Evolutionary conservation across 2,888 invertebrate genomes (phyloP).

Genomic region (Entomobrya proxima): DNA sequence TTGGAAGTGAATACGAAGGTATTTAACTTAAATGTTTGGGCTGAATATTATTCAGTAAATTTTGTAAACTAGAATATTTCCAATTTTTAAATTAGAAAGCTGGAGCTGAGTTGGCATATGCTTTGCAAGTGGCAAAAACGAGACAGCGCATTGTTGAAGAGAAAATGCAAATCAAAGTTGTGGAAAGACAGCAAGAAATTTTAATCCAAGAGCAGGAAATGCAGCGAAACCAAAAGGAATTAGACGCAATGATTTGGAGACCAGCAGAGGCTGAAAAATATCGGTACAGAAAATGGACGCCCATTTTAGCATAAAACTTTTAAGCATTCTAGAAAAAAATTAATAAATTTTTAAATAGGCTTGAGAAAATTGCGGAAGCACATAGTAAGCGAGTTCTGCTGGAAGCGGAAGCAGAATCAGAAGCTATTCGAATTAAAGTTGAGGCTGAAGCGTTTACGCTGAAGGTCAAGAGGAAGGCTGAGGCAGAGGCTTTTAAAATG

Average conservation of each 20-base stretch:
- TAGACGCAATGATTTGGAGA: slow-evolving; percentile 90
- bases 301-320: background rate
- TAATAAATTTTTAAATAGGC: background rate
- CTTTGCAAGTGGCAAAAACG: slow-evolving; percentile 95
- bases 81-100: slow-evolving; percentile 81
- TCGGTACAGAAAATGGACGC: slow-evolving; percentile 77
- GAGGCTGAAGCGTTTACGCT: slow-evolving; percentile 96
- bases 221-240: slow-evolving; percentile 90
- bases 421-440: slow-evolving; percentile 89
- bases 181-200: slow-evolving; percentile 95
- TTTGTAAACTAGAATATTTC: no score
- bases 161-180: slow-evolving; percentile 96
- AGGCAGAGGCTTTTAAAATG: slow-evolving; percentile 97
- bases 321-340: background rate
- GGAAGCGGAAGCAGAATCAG: slow-evolving; percentile 97
- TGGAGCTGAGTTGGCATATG: slow-evolving; percentile 95
- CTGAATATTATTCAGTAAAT: no score
- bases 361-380: slow-evolving; percentile 97
- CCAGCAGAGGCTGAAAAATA: slow-evolving; percentile 92
- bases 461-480: slow-evolving; percentile 95
- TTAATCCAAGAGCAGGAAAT: slow-evolving; percentile 98
- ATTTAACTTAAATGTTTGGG: slow-evolving; percentile 75
- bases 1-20: slow-evolving; percentile 97
- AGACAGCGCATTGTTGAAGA: slow-evolving; percentile 97
- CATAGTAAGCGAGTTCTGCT: slow-evolving; percentile 91